phyloP scores from a whole-genome alignment of 2,888 invertebrate species.

The Hirudinaria manillensis region DNA sequence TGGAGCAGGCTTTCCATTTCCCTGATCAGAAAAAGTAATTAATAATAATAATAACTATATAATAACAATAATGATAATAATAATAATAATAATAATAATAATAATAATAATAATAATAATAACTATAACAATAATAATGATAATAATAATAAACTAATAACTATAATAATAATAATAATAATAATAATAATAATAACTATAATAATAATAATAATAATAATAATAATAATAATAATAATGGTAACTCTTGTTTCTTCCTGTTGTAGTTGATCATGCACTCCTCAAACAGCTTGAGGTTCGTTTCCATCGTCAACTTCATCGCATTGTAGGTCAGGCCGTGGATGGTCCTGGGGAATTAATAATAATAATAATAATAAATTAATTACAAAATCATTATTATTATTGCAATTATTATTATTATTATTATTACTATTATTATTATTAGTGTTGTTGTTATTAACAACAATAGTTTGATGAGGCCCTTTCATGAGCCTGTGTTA shows the following conservation, averaged over 20 bases:
- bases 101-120: not conserved
- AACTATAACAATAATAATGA: not conserved
- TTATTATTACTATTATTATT: too few relatives aligned
- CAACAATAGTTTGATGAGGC: too few relatives aligned
- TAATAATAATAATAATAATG: not conserved
- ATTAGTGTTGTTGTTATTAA: not conserved
- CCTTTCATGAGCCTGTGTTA: too few relatives aligned
- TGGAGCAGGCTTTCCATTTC: slow-evolving; percentile 77
- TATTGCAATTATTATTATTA: too few relatives aligned
- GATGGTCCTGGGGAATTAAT: slow-evolving; percentile 65
- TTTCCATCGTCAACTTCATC: slow-evolving; percentile 99
- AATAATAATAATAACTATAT: not conserved
- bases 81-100: not conserved
- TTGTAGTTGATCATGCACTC: slow-evolving; percentile 95
- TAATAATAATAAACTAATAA: not conserved
- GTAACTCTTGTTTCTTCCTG: slow-evolving; percentile 94
- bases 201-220: not conserved
- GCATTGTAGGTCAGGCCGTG: slow-evolving; percentile 98
- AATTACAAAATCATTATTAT: too few relatives aligned
- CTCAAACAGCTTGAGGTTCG: slow-evolving; percentile 99
- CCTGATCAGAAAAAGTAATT: slow-evolving; percentile 39
- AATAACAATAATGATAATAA: not conserved
- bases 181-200: not conserved
- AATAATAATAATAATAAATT: too few relatives aligned
- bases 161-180: not conserved